Conservation (phyloP, 2,888 invertebrate genomes). For the Amiota minor region DNA sequence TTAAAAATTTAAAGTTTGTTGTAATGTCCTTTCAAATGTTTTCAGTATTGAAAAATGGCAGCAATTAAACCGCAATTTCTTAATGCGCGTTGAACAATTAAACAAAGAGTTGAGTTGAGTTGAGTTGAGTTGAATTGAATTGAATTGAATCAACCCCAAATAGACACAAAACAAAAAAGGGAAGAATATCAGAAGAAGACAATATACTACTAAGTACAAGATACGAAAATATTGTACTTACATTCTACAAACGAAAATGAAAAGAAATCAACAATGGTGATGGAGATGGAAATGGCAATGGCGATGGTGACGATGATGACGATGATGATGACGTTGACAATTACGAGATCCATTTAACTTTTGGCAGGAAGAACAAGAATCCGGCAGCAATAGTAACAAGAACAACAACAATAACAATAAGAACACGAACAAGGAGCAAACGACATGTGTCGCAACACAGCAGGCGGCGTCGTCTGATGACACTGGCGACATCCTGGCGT, state of each 20-base stretch:
- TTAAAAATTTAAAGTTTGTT: no score
- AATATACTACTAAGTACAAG: no score
- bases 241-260: no score
- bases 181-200: no score
- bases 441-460: conserved; percentile 20
- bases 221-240: no score
- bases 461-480: conserved; percentile 46
- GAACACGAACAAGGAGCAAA: conserved; percentile 57
- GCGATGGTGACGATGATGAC: neutral
- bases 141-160: neutral
- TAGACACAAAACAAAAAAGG: conserved; percentile 5
- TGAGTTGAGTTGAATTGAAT: neutral
- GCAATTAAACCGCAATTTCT: conserved; percentile 64
- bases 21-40: conserved; percentile 58
- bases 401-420: neutral
- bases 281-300: no score
- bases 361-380: conserved; percentile 55
- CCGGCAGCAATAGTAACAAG: neutral
- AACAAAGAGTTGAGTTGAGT: conserved; percentile 35
- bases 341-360: conserved; percentile 68
- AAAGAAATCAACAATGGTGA: no score
- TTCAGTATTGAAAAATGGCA: conserved; percentile 54
- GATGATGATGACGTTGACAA: conserved; percentile 57
- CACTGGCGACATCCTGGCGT: conserved; percentile 54
- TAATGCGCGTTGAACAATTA: conserved; percentile 11